Base-by-base conservation (phyloP, 2,888 invertebrate species). In the Beris morrisii region DNA sequence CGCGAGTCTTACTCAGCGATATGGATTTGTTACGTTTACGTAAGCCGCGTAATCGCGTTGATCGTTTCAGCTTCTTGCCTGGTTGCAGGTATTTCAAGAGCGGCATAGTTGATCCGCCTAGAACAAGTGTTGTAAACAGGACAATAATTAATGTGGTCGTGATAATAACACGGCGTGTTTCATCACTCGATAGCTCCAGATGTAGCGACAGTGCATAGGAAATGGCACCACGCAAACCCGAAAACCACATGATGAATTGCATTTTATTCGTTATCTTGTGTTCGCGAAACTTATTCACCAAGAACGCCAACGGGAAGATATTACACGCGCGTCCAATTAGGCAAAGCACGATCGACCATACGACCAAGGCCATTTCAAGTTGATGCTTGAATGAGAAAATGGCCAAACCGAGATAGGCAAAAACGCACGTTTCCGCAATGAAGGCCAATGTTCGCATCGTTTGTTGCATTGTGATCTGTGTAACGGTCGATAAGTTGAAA, bases 231-330 rank as follows among this genome's bases (percentile, higher is more conserved):
- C 98, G 86, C 70, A 98, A 82, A 54, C 97, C 93, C 79, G 96
- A 96, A 79, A 97, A 97, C 97, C 97, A 98, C 97, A 98, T 98
- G 68, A 98, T 96, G 76, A 97, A 97, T 89, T 97, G 97, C 95
- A 96, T 97, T 82, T 96, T 95, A 78, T 90, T 91, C 0, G 97
- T 97, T 67, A 99, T 98, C 81, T 96, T 96, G 82, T 97, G 97
- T 77, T 97, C 95, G 13, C 97, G 87, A 80, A 98, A 99, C 79
- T 92, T 92, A 80, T 99, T 99, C 64, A 96, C 93, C 45, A 98
- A 83, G 74, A 91, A 86, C 0, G 97, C 94, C 61, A 99, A 82
- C 1, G 98, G 98, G 78, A 97, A 99, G 69, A 99, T 98, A 77
- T 98, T 99, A 68, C 93, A 90, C 22, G 98, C 98, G 74, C 99